Evolutionary conservation across 2,797 vertebrate species (phyloP), one percentile per base, ranked within the genome.

Genomic region (Sorex maritimensis): DNA sequence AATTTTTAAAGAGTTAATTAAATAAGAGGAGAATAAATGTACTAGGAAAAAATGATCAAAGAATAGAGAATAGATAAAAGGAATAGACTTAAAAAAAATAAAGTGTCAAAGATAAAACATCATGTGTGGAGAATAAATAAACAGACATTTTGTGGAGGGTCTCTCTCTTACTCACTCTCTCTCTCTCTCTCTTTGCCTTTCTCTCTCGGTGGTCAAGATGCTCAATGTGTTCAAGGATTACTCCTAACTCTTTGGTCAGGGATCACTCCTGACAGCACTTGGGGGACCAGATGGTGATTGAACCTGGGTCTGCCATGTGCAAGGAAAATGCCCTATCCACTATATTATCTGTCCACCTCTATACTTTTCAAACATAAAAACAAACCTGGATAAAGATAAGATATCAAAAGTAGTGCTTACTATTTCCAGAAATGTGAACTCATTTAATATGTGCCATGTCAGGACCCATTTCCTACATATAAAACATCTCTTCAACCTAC

Each of bases 41-140:
- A 67, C 23, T 24, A 63, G 61, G 21, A 67, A 67, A 28, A 17
- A 28, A 67, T 3, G 24, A 41, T 24, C 55, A 63, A 46, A 15
- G 13, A 85, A 46, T 68, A 24, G 12, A 26, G 1, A 14, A 23
- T 13, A 72, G 5, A 6, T 78, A 34, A 85, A 89, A 81, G 9
- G 28, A 82, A 78, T 75, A 26, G 46, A 85, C 82, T 89, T 83
- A 63, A 92, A 85, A 82, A 80, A 78, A 44, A 30, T 69, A 19
- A 88, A 77, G 17, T 28, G 0, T 58, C 77, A 13, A 11, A 38
- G 30, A 75, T 41, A 65, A 49, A 55, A 67, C 81, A 67, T 72
- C 9, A 24, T 11, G 12, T 6, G 8, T 0, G 1, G 75, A 26
- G 26, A 12, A 7, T 67, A 67, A 67, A 28, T 67, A 67, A 24